Evolutionary conservation across 2,797 vertebrate species (phyloP).

Genomic region (Arnoldichthys spilopterus): DNA sequence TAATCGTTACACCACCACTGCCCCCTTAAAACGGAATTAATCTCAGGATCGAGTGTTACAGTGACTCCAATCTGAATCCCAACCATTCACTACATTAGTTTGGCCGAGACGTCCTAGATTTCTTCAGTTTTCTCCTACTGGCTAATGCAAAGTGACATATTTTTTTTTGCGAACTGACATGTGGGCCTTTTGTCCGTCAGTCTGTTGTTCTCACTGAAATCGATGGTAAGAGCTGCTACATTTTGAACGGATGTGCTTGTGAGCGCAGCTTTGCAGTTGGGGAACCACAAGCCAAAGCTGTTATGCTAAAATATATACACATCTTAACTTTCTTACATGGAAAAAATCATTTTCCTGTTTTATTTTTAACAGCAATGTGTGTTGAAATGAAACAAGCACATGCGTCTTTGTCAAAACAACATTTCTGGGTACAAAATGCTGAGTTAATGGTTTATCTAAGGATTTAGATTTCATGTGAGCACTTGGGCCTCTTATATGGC

Average conservation of each 20-base stretch:
- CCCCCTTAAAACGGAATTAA: too few relatives aligned
- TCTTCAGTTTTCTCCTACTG: too few relatives aligned
- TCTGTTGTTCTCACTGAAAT: not conserved
- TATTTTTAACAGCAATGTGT: constrained; percentile 13
- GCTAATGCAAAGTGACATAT: too few relatives aligned
- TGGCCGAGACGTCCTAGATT: too few relatives aligned
- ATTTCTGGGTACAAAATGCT: constrained; percentile 37
- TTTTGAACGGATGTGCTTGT: not conserved
- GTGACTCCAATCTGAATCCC: too few relatives aligned
- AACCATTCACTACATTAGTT: too few relatives aligned
- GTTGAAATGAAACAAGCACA: not conserved
- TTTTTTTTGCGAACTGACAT: not conserved
- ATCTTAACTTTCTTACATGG: constrained; percentile 8
- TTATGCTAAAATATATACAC: constrained; percentile 15
- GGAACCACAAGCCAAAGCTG: constrained; percentile 2
- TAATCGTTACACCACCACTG: too few relatives aligned
- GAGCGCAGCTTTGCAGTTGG: not conserved
- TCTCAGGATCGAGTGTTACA: too few relatives aligned
- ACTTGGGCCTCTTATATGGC: constrained; percentile 60
- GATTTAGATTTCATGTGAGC: constrained; percentile 67
- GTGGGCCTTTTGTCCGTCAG: not conserved
- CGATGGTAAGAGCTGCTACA: not conserved
- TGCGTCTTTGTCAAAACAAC: constrained; percentile 27
- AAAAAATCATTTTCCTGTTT: constrained; percentile 5
- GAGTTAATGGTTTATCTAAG: constrained; percentile 61